Percentiles rank a stretch among this genome's conserved stretches.
Conservation (phyloP, 1,140 invertebrate species). For the Gonioctena quinquepunctata region DNA sequence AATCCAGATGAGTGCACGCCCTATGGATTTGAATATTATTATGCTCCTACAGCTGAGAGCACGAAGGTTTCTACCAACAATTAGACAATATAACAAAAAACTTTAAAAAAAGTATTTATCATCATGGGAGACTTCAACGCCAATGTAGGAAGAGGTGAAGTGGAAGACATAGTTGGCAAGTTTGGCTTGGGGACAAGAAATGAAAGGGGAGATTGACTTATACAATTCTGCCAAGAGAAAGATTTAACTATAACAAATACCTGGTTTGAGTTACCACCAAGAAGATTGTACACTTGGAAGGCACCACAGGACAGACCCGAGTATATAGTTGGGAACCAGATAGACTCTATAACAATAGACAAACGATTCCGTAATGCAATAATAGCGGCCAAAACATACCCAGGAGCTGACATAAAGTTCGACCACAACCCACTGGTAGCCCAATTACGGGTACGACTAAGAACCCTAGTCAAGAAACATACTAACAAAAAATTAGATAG, state of each 20-base stretch:
- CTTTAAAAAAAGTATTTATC: slow-evolving; percentile 33
- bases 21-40: slow-evolving; percentile 42
- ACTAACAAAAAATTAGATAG: not conserved
- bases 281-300: slow-evolving; percentile 53
- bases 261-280: slow-evolving; percentile 42
- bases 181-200: slow-evolving; percentile 46
- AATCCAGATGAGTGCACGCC: slow-evolving; percentile 27
- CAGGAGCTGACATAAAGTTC: slow-evolving; percentile 33
- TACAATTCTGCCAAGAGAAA: slow-evolving; percentile 49
- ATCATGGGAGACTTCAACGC: slow-evolving; percentile 44
- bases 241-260: slow-evolving; percentile 48
- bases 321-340: slow-evolving; percentile 48
- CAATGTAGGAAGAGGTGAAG: slow-evolving; percentile 36
- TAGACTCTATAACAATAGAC: slow-evolving; percentile 48
- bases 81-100: slow-evolving; percentile 18
- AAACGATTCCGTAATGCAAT: slow-evolving; percentile 44
- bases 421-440: slow-evolving; percentile 43
- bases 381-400: slow-evolving; percentile 44
- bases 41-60: slow-evolving; percentile 33
- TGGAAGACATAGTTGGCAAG: slow-evolving; percentile 2
- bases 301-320: slow-evolving; percentile 42
- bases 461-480: not conserved
- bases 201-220: slow-evolving; percentile 41
- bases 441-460: not conserved
- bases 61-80: slow-evolving; percentile 33